These are phyloP conservation scores for Anthoscopus minutus DNA, from an alignment of 2,113 vertebrate genomes.

Conservation along the genomic window DNA sequence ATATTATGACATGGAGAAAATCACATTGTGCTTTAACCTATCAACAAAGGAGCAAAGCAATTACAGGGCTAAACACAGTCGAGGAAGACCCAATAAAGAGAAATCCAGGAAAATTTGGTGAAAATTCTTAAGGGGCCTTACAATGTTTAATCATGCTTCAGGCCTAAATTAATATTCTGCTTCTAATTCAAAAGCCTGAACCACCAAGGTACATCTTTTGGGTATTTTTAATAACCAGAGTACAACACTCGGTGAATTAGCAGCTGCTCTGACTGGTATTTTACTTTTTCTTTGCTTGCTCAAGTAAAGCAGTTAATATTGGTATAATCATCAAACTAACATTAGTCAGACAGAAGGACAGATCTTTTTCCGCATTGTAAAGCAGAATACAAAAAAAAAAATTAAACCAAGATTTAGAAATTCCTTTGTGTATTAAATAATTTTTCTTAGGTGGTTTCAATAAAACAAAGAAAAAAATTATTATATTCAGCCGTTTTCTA, in stretches of 20 bases:
- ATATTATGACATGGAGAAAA: slow-evolving; percentile 78
- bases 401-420: slow-evolving; percentile 41
- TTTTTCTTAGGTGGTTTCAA: background rate
- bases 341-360: slow-evolving; percentile 71
- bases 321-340: slow-evolving; percentile 82
- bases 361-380: slow-evolving; percentile 59
- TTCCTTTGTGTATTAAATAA: slow-evolving; percentile 38
- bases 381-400: slow-evolving; percentile 46
- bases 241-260: slow-evolving; percentile 78
- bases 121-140: slow-evolving; percentile 83
- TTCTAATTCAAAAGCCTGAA: slow-evolving; percentile 84
- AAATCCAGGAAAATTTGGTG: slow-evolving; percentile 84
- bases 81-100: slow-evolving; percentile 83
- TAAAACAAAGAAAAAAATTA: background rate
- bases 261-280: slow-evolving; percentile 82
- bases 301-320: slow-evolving; percentile 84
- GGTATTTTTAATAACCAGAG: slow-evolving; percentile 85
- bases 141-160: slow-evolving; percentile 84
- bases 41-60: slow-evolving; percentile 84
- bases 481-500: slow-evolving; percentile 25
- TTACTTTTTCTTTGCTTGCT: slow-evolving; percentile 80
- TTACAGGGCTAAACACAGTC: slow-evolving; percentile 80
- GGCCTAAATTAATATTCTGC: slow-evolving; percentile 88
- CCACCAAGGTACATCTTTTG: slow-evolving; percentile 84
- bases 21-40: slow-evolving; percentile 78